Base-by-base conservation (phyloP, 2,888 invertebrate genomes). In the Argyra leucocephala region DNA sequence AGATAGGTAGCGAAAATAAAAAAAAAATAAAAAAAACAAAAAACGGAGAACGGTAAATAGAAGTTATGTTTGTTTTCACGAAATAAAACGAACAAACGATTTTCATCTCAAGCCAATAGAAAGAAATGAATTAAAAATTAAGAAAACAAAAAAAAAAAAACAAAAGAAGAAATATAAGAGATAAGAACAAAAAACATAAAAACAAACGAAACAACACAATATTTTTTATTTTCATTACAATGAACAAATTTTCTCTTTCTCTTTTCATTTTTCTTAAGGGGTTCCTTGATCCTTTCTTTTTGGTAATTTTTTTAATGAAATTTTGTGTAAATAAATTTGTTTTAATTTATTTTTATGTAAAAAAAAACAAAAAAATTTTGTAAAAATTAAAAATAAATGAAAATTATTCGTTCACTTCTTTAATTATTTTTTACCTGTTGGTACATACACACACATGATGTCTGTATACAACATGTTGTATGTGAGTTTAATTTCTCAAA, bases 271-370 rank as follows among this genome's bases (percentile, higher is more conserved):
- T 48, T 2, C 18, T 18, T 48, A 31, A 7, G 10, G 10, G 5
- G 5, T 31, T 10, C 10, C 31, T 10, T 5, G 5, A 7, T 10
- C 15, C 18, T 48, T 48, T 48, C 15, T 48, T n/a, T n/a, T 48
- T 18, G 15, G 48, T 15, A 18, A 48, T 18, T 48, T n/a, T 31
- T 48, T 48, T 48, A 48, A 48, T 48, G 48, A 48, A 48, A 48
- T 48, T 48, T 48, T 48, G 48, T 15, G 48, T 48, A 48, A 48
- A 48, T 48, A 48, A 48, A 48, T 48, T 48, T 48, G 48, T 48
- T 48, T 48, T 48, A 48, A 48, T 48, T 48, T 48, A 48, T 48
- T 48, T 48, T 48, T 48, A 48, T 48, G 48, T 48, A 18, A 48
- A 48, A 48, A 48, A n/a, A n/a, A n/a, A n/a, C n/a, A n/a, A n/a